Evolutionary conservation across 2,113 vertebrate genomes (phyloP).

Genomic region (Scophthalmus maximus): DNA sequence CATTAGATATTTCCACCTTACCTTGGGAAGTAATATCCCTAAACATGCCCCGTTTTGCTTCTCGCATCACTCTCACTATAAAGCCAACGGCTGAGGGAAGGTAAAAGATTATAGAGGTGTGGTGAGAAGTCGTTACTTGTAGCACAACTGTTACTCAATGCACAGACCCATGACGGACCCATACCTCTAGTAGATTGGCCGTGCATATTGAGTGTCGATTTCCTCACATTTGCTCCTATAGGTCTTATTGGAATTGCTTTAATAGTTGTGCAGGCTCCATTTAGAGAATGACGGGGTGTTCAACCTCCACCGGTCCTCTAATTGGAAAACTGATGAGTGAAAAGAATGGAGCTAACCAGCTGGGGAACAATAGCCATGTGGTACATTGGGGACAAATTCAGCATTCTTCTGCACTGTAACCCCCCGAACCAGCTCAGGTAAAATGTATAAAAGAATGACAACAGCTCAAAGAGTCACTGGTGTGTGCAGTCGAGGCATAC

Average conservation of each 20-base stretch:
- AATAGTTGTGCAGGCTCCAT: slow-evolving; percentile 61
- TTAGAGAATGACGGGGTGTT: slow-evolving; percentile 61
- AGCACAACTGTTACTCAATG: slow-evolving; percentile 41
- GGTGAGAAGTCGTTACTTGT: slow-evolving; percentile 44
- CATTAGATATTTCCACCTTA: slow-evolving; percentile 30
- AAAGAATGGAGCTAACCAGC: slow-evolving; percentile 56
- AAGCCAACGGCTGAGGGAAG: background rate
- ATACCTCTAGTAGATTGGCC: slow-evolving; percentile 48
- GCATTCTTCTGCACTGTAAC: slow-evolving; percentile 28
- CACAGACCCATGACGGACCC: slow-evolving; percentile 40
- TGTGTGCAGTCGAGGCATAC: slow-evolving; percentile 15
- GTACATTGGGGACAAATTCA: slow-evolving; percentile 41
- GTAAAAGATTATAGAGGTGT: slow-evolving; percentile 51
- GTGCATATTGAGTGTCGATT: slow-evolving; percentile 50
- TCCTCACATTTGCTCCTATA: slow-evolving; percentile 39
- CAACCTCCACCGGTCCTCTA: slow-evolving; percentile 55
- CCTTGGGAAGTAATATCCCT: slow-evolving; percentile 18
- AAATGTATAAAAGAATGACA: slow-evolving; percentile 16
- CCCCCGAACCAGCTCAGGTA: slow-evolving; percentile 13
- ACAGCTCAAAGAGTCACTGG: slow-evolving; percentile 23
- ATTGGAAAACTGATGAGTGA: slow-evolving; percentile 64
- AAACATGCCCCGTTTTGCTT: slow-evolving; percentile 38
- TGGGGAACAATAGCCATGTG: slow-evolving; percentile 49
- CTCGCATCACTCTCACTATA: slow-evolving; percentile 25
- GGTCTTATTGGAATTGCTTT: slow-evolving; percentile 61